Conservation (phyloP, 1,140 invertebrate species). For the Riptortus pedestris region DNA sequence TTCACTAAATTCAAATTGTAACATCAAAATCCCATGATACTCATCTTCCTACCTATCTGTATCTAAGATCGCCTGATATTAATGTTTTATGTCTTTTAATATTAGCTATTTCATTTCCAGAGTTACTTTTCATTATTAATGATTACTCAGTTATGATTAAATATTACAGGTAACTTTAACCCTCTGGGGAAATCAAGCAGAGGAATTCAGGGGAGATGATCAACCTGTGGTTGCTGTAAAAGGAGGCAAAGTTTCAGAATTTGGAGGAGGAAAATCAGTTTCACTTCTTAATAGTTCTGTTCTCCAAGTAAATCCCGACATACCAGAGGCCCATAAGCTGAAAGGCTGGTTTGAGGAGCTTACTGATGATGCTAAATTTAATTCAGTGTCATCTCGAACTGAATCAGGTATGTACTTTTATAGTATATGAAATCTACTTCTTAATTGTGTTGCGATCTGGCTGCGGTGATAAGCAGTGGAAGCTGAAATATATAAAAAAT, state of each 20-base stretch:
- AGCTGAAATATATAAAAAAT: too few relatives aligned
- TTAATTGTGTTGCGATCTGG: too few relatives aligned
- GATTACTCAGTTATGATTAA: too few relatives aligned
- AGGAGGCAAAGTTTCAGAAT: slow-evolving; percentile 62
- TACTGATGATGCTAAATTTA: slow-evolving; percentile 45
- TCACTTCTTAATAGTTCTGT: slow-evolving; percentile 46
- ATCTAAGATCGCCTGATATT: too few relatives aligned
- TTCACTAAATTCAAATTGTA: too few relatives aligned
- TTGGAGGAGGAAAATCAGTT: slow-evolving; percentile 55
- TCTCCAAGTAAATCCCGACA: slow-evolving; percentile 76
- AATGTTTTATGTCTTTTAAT: too few relatives aligned
- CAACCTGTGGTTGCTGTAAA: slow-evolving; percentile 78
- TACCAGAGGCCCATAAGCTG: slow-evolving; percentile 72
- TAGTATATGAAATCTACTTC: slow-evolving; percentile 21
- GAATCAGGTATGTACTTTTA: not conserved
- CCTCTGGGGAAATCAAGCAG: slow-evolving; percentile 71
- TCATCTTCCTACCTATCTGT: too few relatives aligned
- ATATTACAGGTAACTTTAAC: slow-evolving; percentile 49
- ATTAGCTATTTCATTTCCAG: too few relatives aligned
- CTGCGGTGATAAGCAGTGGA: too few relatives aligned
- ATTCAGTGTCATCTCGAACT: slow-evolving; percentile 49
- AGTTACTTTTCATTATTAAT: too few relatives aligned
- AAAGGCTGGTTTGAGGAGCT: slow-evolving; percentile 78
- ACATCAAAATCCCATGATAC: too few relatives aligned
- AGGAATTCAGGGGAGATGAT: slow-evolving; percentile 63